A percentile compares a stretch with the other conserved stretches of the same genome.
phyloP scores from a whole-genome alignment of 2,888 invertebrate genomes.

The Troglohyphantes excavatus region DNA sequence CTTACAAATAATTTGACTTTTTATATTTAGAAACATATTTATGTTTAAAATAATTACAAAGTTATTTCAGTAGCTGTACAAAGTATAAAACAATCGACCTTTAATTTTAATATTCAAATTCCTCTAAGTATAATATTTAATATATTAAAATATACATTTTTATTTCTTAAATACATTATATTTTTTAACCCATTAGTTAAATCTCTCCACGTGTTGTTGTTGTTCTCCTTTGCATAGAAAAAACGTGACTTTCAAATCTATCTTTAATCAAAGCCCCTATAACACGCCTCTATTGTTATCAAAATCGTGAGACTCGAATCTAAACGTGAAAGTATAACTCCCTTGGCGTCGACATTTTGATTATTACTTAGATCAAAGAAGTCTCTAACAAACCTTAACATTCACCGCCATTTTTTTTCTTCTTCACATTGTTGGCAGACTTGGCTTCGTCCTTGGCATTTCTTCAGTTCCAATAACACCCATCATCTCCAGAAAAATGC shows the following conservation, averaged over 20 bases:
- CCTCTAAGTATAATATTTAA: no score
- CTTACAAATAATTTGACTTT: no score
- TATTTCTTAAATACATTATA: no score
- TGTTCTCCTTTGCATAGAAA: background rate
- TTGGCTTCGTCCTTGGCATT: background rate
- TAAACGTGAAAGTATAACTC: background rate
- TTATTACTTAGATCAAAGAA: background rate
- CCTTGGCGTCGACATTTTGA: background rate
- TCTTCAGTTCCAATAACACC: conserved; percentile 48
- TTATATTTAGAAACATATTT: no score
- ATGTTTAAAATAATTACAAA: no score
- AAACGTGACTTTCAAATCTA: conserved; percentile 24
- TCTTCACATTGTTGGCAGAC: background rate
- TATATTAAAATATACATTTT: no score
- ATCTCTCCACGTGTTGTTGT: background rate
- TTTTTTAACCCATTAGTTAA: no score
- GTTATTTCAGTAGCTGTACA: no score
- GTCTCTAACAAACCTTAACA: background rate
- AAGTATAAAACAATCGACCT: no score
- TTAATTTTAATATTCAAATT: no score
- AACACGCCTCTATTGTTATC: conserved; percentile 21
- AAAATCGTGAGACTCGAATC: conserved; percentile 38
- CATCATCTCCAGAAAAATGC: background rate
- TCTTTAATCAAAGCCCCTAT: background rate
- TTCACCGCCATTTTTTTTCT: background rate